Percentiles rank a stretch among this genome's conserved stretches.
Evolutionary conservation across 2,113 vertebrate genomes (phyloP).

Genomic region (Nerophis lumbriciformis): DNA sequence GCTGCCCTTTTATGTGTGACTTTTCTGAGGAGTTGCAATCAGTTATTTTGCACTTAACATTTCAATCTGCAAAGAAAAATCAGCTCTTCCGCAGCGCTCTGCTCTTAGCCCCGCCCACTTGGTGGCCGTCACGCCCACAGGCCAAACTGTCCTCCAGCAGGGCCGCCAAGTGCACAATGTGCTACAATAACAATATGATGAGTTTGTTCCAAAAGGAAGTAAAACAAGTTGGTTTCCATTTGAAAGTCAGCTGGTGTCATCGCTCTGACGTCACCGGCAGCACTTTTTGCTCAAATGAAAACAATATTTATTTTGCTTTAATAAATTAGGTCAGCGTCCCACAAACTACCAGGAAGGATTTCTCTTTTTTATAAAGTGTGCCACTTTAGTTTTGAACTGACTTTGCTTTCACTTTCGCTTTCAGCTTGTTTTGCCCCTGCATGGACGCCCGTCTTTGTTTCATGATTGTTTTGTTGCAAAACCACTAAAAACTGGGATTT

Average conservation of each 20-base stretch:
- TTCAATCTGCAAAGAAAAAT: slow-evolving; percentile 57
- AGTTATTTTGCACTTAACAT: slow-evolving; percentile 66
- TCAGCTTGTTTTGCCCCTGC: slow-evolving; percentile 30
- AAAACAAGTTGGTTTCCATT: too few species aligned
- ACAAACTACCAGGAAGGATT: too few species aligned
- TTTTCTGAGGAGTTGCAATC: slow-evolving; percentile 68
- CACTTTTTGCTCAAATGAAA: too few species aligned
- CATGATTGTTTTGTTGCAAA: neutral
- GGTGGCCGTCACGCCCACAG: neutral
- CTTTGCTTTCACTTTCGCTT: slow-evolving; percentile 47
- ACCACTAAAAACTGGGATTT: slow-evolving; percentile 5
- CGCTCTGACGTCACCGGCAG: too few species aligned
- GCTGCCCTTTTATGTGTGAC: slow-evolving; percentile 63
- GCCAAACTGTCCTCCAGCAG: too few species aligned
- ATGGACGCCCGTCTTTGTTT: slow-evolving; percentile 2
- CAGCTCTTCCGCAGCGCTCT: slow-evolving; percentile 58
- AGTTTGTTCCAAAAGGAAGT: too few species aligned
- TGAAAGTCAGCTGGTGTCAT: too few species aligned
- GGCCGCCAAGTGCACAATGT: too few species aligned
- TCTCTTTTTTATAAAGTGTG: slow-evolving; percentile 35
- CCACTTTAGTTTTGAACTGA: slow-evolving; percentile 32
- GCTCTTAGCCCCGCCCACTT: slow-evolving; percentile 18
- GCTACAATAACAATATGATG: too few species aligned
- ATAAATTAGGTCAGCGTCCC: too few species aligned
- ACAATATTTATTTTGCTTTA: too few species aligned